A percentile compares a stretch with the other conserved stretches of the same genome.
phyloP scores from a whole-genome alignment of 2,888 invertebrate species.

The Eupithecia inturbata region DNA sequence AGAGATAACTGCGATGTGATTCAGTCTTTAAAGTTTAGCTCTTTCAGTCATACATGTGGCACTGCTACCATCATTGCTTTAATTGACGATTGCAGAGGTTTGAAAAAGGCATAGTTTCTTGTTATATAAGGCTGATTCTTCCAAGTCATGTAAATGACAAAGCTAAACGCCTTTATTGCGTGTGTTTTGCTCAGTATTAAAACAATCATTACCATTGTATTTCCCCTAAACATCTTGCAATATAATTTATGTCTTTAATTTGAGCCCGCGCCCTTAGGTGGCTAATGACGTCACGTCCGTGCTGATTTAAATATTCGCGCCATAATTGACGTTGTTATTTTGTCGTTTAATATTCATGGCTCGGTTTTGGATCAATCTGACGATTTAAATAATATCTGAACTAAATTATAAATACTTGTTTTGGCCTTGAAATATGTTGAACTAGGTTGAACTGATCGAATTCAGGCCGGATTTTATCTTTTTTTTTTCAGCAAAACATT shows the following conservation, averaged over 20 bases:
- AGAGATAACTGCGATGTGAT: neutral
- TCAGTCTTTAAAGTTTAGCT: neutral
- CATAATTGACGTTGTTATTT: constrained; percentile 72
- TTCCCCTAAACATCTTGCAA: constrained; percentile 10
- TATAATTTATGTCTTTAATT: constrained; percentile 38
- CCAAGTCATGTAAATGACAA: no score
- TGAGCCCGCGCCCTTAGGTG: constrained; percentile 58
- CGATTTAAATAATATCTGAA: constrained; percentile 19
- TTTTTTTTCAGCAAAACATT: no score
- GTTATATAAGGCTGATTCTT: no score
- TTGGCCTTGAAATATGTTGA: neutral
- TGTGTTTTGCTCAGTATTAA: neutral
- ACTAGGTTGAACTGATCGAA: neutral
- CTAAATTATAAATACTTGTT: neutral
- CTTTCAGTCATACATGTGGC: neutral
- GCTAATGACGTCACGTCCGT: constrained; percentile 63
- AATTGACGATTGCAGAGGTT: neutral
- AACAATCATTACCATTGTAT: constrained; percentile 13
- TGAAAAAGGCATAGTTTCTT: neutral
- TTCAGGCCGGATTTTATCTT: neutral
- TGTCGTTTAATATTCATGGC: constrained; percentile 38
- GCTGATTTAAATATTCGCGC: constrained; percentile 68
- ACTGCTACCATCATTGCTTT: neutral
- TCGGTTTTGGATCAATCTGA: constrained; percentile 38
- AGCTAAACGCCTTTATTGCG: neutral